Evolutionary conservation across 2,888 invertebrate species (phyloP), one percentile per base, ranked within the genome.

Genomic region (Oasisia sp.): DNA sequence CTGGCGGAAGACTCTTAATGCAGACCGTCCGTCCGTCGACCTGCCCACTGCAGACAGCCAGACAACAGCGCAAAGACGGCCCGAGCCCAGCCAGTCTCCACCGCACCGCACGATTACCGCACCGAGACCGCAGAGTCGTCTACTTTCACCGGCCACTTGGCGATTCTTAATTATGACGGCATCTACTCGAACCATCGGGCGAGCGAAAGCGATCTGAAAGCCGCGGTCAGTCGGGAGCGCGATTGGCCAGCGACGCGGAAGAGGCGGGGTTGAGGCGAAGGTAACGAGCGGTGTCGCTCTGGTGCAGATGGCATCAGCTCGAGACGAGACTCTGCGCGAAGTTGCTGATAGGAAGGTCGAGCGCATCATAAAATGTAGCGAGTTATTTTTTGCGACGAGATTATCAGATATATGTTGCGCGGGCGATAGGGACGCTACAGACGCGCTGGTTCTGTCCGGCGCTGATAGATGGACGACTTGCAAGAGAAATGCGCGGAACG

Each of bases 101-200:
- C n/a, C 27, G 19, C 74, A 19, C n/a, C 27, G 19, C 74, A 27
- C 74, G 74, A 74, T 74, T 74, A 74, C 7, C 74, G 74, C 19
- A 7, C 74, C 74, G n/a, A 14, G 74, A 74, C 14, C n/a, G 3
- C 74, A 19, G n/a, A 27, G n/a, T 74, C 19, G 74, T 74, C 74
- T 74, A n/a, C 74, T 74, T 27, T n/a, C 27, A 7, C 74, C 27
- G 19, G 74, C 74, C 74, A 19, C 27, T 27, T 74, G 74, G 74
- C 27, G 74, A 74, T 19, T 74, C 74, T 74, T 74, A 74, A 74
- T 74, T 74, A 74, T 74, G 74, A 74, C 74, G 74, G 74, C 74
- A 74, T 74, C 74, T 74, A 19, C 27, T 12, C 9, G 50, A 50
- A 50, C 9, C 50, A 50, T 50, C 50, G 50, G 50, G 50, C 50